Evolutionary conservation across 1,140 invertebrate species (phyloP).

Genomic region (Forficula auricularia): DNA sequence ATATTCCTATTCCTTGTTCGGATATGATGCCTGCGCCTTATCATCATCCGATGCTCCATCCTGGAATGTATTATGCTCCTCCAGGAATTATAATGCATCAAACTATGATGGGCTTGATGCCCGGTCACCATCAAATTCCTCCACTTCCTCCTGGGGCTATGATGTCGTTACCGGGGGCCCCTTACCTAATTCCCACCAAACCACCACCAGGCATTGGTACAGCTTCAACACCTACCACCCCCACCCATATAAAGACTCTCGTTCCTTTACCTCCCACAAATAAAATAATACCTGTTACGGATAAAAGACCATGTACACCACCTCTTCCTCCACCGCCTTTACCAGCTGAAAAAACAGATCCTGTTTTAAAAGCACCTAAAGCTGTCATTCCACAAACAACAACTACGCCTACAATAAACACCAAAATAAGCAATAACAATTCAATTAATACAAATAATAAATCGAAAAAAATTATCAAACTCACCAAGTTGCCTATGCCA

Average conservation of each 20-base stretch:
- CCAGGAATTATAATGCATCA: no score
- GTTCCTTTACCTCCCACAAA: background rate
- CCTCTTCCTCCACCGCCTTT: slow-evolving; percentile 3
- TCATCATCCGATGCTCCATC: no score
- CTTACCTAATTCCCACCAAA: background rate
- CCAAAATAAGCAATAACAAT: background rate
- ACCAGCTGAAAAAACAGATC: slow-evolving; percentile 7
- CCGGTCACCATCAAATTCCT: no score
- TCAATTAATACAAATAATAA: background rate
- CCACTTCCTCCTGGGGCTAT: no score
- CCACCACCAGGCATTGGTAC: background rate
- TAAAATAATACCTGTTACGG: background rate
- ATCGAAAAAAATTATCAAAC: background rate
- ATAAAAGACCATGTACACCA: slow-evolving; percentile 2
- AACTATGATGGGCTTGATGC: no score
- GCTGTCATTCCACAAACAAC: background rate
- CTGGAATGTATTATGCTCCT: no score
- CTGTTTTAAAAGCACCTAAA: no score
- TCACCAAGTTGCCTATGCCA: slow-evolving; percentile 61
- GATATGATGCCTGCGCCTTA: slow-evolving; percentile 5
- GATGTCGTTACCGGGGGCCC: no score
- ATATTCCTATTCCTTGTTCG: slow-evolving; percentile 38
- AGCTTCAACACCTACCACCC: background rate
- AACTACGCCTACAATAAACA: background rate
- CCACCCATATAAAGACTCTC: slow-evolving; percentile 4